Base-by-base conservation (phyloP, 1,140 invertebrate genomes). In the Drosophila sucinea region DNA sequence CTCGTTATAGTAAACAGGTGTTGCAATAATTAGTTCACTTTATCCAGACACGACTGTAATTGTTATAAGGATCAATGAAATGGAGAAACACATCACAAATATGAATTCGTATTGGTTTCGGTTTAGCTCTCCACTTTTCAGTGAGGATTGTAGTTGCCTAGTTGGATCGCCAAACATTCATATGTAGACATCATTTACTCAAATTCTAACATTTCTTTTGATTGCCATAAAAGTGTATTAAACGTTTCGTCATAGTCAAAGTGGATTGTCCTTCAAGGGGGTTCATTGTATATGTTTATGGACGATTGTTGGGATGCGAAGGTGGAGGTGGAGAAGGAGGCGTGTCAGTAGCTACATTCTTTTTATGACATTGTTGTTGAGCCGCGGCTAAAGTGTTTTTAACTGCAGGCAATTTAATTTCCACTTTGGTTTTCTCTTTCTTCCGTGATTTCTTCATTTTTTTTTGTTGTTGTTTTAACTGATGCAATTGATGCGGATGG, bases 391-490 rank as follows among this genome's bases (percentile, higher is more conserved):
- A 90, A 90, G 79, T 86, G 86, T 58, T 58, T 86, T 81, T 83
- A 87, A 90, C 87, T 90, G 82, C 80, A 87, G 87, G 87, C 87
- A 90, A 90, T 87, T 90, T 78, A 80, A 90, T 87, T 90, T 90
- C 70, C 68, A 66, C 38, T 69, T 70, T 68, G 65, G 44, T 51
- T 27, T 51, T 6, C 23, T 27, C 7, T 51, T 27, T 51, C 44
- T 51, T 10, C 27, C 35, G 35, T 38, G 17, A 17, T 38, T 11
- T 11, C 35, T 51, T 27, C 11, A 6, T 51, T 27, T 47, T 3
- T 7, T 25, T 47, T 17, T 47, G 4, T 47, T 23, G 1, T 47
- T 1, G 5, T 47, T 84, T 84, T 75, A 89, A 80, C 41, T 62
- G 63, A 78, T 54, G 65, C 80, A 61, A 82, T 78, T 81, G 75